These are phyloP conservation scores for Ahaetulla prasina DNA, from an alignment of 2,113 vertebrate genomes.

Conservation along the genomic window DNA sequence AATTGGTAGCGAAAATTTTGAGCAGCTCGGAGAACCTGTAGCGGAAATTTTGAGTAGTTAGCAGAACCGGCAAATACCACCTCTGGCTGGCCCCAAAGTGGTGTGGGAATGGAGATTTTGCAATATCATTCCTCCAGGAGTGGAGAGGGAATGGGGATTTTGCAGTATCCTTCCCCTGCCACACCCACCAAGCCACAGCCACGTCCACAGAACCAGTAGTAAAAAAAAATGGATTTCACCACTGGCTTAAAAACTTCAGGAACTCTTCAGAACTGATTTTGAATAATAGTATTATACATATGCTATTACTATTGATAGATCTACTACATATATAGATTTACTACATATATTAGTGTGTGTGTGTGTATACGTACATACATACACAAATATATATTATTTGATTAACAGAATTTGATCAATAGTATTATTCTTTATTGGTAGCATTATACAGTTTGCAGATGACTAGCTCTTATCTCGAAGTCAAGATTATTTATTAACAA, in stretches of 20 bases:
- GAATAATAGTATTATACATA: background rate
- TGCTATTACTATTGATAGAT: background rate
- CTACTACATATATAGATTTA: background rate
- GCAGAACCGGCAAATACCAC: no score
- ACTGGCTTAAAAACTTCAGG: background rate
- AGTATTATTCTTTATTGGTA: background rate
- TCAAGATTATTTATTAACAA: background rate
- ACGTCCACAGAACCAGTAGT: no score
- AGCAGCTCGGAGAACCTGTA: no score
- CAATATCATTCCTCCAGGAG: no score
- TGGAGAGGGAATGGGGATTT: no score
- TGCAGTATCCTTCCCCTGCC: no score
- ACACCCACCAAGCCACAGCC: no score
- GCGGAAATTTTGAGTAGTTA: no score
- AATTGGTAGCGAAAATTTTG: no score
- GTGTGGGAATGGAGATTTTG: no score
- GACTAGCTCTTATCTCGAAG: background rate
- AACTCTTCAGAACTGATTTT: background rate
- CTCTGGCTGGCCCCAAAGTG: no score
- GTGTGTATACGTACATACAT: background rate
- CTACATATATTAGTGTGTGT: background rate
- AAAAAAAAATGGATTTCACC: no score
- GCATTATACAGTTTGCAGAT: background rate
- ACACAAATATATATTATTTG: background rate
- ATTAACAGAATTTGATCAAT: background rate